phyloP scores from a whole-genome alignment of 53 echinoderm and acorn worm species.

The Actinopyga echinites region DNA sequence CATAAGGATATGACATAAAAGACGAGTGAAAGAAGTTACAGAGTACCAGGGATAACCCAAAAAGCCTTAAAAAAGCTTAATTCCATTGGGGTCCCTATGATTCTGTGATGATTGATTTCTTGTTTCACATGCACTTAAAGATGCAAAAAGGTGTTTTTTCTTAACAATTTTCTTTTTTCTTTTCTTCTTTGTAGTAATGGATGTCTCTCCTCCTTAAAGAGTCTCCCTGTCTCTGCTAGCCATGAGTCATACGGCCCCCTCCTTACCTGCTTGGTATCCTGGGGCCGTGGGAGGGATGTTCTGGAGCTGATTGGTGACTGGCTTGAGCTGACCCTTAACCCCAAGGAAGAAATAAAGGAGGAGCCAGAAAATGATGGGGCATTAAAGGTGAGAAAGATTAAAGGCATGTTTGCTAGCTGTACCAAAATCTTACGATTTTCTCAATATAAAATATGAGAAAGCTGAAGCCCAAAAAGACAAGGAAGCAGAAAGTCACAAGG shows the following conservation, averaged over 20 bases:
- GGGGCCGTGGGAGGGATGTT: conserved; percentile 82
- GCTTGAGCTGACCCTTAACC: conserved; percentile 66
- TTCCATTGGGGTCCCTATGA: no score
- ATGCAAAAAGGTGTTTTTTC: neutral
- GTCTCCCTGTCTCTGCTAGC: conserved; percentile 57
- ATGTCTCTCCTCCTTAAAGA: conserved; percentile 85
- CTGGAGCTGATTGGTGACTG: conserved; percentile 86
- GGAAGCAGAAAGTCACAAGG: no score
- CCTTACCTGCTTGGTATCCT: conserved; percentile 80
- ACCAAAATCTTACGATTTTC: no score
- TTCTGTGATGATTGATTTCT: no score
- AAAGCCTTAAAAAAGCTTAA: no score
- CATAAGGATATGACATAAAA: no score
- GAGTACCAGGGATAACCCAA: no score
- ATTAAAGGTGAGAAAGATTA: conserved; percentile 1
- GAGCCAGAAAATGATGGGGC: conserved; percentile 4
- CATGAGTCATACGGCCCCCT: conserved; percentile 76
- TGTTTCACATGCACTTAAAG: no score
- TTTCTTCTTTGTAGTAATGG: conserved; percentile 66
- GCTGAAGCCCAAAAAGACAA: no score
- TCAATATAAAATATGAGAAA: no score
- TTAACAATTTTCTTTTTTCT: neutral
- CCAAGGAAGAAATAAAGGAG: neutral
- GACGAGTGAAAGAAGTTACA: no score
- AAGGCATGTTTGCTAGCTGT: no score